A percentile compares a stretch with the other conserved stretches of the same genome.
Evolutionary conservation across 2,797 vertebrate genomes (phyloP).

Genomic region (Pseudopleuronectes americanus): DNA sequence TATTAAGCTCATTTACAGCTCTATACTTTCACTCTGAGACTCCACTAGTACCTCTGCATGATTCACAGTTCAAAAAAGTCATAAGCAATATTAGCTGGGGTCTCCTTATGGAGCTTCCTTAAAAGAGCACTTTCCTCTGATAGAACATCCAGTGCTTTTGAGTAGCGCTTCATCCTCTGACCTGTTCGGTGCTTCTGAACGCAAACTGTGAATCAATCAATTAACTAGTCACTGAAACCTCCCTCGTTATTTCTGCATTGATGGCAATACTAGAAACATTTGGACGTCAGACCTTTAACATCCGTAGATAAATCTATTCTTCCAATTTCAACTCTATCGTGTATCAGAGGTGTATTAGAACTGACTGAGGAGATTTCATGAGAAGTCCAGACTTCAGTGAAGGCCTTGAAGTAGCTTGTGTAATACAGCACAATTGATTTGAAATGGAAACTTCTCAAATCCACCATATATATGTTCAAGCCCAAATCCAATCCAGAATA

Average conservation of each 20-base stretch:
- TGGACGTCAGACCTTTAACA: no score
- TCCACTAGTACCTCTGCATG: not conserved
- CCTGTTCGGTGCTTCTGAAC: not conserved
- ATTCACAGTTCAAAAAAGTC: slow-evolving; percentile 1
- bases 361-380: no score
- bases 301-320: no score
- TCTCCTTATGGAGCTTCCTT: not conserved
- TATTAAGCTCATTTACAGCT: slow-evolving; percentile 1
- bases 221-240: not conserved
- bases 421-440: not conserved
- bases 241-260: no score
- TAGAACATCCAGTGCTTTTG: no score
- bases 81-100: not conserved
- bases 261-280: no score
- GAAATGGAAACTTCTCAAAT: not conserved
- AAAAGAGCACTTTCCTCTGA: not conserved
- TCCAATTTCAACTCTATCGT: no score
- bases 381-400: no score
- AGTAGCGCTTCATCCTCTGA: not conserved
- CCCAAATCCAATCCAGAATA: not conserved
- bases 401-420: no score
- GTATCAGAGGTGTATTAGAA: no score
- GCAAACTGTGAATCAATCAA: not conserved
- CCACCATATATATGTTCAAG: no score
- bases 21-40: not conserved